phyloP scores from a whole-genome alignment of 2,113 vertebrate species.

The Calidris pugnax region DNA sequence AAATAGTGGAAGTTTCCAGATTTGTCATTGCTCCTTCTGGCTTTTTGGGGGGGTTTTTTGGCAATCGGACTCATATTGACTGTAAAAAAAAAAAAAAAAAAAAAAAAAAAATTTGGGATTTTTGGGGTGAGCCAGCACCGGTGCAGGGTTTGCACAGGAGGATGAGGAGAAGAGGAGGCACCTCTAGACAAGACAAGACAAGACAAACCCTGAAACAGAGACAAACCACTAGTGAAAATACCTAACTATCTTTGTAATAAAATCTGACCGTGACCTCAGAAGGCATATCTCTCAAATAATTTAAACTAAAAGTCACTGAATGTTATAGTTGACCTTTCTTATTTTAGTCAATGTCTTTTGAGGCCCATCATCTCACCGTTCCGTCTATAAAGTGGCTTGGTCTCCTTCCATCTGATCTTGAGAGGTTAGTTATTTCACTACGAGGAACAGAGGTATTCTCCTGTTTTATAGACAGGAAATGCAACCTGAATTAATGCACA shows the following conservation, averaged over 20 bases:
- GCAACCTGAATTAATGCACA: background rate
- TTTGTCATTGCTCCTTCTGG: background rate
- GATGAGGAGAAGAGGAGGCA: no score
- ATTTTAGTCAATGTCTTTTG: conserved; percentile 95
- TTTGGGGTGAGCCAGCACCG: no score
- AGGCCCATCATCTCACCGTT: conserved; percentile 92
- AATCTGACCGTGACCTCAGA: background rate
- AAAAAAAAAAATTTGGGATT: no score
- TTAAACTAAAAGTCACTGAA: background rate
- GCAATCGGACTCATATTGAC: background rate
- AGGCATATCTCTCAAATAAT: background rate
- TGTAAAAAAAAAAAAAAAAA: background rate
- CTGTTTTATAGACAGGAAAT: background rate
- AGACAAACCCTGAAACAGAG: no score
- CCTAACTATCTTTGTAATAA: background rate
- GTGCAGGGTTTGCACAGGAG: no score
- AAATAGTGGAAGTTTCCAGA: background rate
- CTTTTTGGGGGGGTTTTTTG: background rate
- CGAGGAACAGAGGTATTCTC: background rate
- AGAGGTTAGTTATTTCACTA: conserved; percentile 79
- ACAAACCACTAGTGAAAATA: no score
- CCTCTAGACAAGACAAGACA: no score
- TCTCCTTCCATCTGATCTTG: conserved; percentile 94
- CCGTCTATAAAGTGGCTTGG: conserved; percentile 95
- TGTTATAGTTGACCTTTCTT: background rate